Conservation (phyloP, 2,888 invertebrate genomes). For the Venustoraphidia nigricollis region DNA sequence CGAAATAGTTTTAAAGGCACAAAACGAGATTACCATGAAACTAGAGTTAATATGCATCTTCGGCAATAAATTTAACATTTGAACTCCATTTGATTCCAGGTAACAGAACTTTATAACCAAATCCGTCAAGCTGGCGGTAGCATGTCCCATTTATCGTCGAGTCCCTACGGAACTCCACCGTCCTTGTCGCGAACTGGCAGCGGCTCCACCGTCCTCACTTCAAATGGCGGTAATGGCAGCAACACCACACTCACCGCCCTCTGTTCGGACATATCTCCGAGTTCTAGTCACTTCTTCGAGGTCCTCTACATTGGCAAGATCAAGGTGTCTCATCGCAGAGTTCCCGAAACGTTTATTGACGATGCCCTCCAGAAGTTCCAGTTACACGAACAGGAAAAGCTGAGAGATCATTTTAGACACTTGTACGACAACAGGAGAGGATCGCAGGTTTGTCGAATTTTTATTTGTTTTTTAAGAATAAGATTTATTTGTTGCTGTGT, state of each 20-base stretch:
- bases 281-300: slow-evolving; percentile 81
- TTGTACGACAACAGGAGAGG: slow-evolving; percentile 17
- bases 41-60: no score
- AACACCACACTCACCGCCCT: slow-evolving; percentile 52
- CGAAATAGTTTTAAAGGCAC: no score
- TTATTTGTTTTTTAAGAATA: neutral
- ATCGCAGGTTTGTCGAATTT: slow-evolving; percentile 23
- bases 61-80: no score
- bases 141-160: slow-evolving; percentile 18
- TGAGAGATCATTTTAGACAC: slow-evolving; percentile 6
- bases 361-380: slow-evolving; percentile 76
- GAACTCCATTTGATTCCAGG: slow-evolving; percentile 31
- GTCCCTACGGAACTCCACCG: neutral
- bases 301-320: slow-evolving; percentile 87
- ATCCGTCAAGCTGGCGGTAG: slow-evolving; percentile 49
- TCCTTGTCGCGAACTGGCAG: neutral
- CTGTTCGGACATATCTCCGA: slow-evolving; percentile 66
- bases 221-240: slow-evolving; percentile 21
- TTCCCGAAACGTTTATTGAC: slow-evolving; percentile 78
- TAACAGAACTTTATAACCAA: slow-evolving; percentile 53
- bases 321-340: slow-evolving; percentile 71
- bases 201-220: slow-evolving; percentile 25
- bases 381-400: slow-evolving; percentile 59
- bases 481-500: no score
- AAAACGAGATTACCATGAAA: no score